Conservation (phyloP, 1,140 invertebrate genomes). For the Diploscapter pachys region DNA sequence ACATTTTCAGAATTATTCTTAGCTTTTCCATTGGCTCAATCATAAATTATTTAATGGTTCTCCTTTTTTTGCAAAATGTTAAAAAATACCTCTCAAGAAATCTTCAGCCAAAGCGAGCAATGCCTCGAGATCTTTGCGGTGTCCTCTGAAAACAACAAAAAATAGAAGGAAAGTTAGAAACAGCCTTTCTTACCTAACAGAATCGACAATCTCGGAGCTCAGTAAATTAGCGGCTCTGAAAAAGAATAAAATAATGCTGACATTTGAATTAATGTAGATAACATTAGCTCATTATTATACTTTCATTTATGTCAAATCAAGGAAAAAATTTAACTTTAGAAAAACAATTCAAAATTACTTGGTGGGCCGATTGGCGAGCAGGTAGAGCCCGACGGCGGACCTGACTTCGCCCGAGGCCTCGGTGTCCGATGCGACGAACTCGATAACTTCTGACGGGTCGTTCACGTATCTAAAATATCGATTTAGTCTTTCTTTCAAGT, state of each 20-base stretch:
- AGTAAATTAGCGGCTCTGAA: neutral
- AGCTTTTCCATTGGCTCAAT: too few species aligned
- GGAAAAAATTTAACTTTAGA: neutral
- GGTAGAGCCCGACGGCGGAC: slow-evolving; percentile 24
- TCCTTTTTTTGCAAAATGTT: too few species aligned
- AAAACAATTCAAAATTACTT: neutral
- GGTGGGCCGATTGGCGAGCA: slow-evolving; percentile 13
- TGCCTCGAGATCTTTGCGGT: too few species aligned
- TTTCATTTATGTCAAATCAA: neutral
- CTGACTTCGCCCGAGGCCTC: slow-evolving; percentile 20
- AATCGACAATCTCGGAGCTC: neutral
- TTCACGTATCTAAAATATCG: slow-evolving; percentile 20
- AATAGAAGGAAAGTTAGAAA: neutral
- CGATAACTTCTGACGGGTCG: slow-evolving; percentile 24
- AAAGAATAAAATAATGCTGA: neutral
- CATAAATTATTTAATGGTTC: too few species aligned
- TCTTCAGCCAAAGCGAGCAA: too few species aligned
- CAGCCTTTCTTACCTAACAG: neutral
- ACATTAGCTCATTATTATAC: neutral
- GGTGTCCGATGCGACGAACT: slow-evolving; percentile 18
- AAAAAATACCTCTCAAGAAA: too few species aligned
- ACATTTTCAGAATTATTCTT: too few species aligned
- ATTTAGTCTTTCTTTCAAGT: neutral
- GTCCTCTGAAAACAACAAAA: too few species aligned
- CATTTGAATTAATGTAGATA: neutral